Evolutionary conservation across 1,140 invertebrate genomes (phyloP), one percentile per base, ranked within the genome.

Genomic region (Leptopilina boulardi): DNA sequence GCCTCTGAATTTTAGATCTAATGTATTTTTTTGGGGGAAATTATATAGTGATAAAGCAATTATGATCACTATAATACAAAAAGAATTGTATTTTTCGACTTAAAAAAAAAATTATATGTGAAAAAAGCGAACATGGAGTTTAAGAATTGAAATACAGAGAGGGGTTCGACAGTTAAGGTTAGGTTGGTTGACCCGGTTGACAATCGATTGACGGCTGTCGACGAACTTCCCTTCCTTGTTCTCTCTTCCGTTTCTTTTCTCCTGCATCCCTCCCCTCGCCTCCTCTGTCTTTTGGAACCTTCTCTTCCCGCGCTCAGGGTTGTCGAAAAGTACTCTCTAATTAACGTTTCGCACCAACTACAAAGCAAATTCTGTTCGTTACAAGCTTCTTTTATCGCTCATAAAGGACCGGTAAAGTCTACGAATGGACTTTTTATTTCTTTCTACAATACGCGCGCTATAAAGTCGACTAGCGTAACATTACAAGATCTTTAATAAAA

Each of bases 181-280:
- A 89, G 90, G 89, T 91, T 88, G 84, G 86, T 85, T 91, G 90
- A 91, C 90, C 90, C 87, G 90, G 88, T 90, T 90, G 90, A 91
- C 90, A 91, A 91, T 91, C 90, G 89, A 91, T 91, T 91, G 90
- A 91, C 89, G 90, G 85, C 90, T 91, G 89, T 91, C 90, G 89
- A 87, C 88, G 89, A 91, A 89, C 91, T 86, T 84, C 84, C 84
- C 85, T 84, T 84, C 85, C 85, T 81, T 72, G 15, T 51, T 18
- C 8, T 51, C 81, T 77, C 73, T 80, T 82, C 81, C 73, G 42
- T 74, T 73, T 76, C 75, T 82, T 85, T 82, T 77, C 81, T 82
- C 72, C 79, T 79, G 80, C 73, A 78, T 77, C 79, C 77, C 75
- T 77, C 77, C 76, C 80, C 80, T 75, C 77, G 77, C 77, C 75